Percentiles rank a stretch among this genome's conserved stretches.
Evolutionary conservation across 2,113 vertebrate species (phyloP).

Genomic region (Lepisosteus osseus): DNA sequence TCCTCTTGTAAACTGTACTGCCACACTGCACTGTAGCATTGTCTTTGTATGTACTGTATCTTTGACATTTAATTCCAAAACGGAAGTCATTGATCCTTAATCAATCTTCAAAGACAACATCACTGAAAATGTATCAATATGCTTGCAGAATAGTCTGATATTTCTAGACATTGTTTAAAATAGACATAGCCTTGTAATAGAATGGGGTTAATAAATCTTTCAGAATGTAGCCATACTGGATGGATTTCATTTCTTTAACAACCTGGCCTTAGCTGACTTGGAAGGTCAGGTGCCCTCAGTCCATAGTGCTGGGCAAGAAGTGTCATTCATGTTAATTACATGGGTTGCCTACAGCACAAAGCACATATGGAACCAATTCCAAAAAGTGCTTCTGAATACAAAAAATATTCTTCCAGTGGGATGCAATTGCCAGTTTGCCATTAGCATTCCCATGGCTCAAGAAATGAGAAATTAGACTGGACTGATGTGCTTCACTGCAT

Average conservation of each 20-base stretch:
- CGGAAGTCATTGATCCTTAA: slow-evolving; percentile 25
- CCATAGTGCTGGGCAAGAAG: slow-evolving; percentile 34
- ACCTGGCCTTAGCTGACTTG: too few relatives aligned
- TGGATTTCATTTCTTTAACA: not conserved
- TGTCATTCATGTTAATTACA: slow-evolving; percentile 53
- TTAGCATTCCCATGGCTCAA: slow-evolving; percentile 18
- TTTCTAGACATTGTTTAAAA: too few relatives aligned
- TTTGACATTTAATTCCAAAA: slow-evolving; percentile 14
- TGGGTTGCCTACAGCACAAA: not conserved
- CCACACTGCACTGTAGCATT: not conserved
- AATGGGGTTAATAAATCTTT: not conserved
- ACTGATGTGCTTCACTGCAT: not conserved
- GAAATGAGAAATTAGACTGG: not conserved
- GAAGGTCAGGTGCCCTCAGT: slow-evolving; percentile 38
- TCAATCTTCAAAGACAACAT: slow-evolving; percentile 8
- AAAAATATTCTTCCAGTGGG: slow-evolving; percentile 20
- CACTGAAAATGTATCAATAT: slow-evolving; percentile 7
- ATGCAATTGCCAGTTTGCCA: slow-evolving; percentile 17
- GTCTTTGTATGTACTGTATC: slow-evolving; percentile 14
- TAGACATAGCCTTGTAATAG: too few relatives aligned
- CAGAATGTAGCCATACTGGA: not conserved
- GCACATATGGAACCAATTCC: slow-evolving; percentile 63
- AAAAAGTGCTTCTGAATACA: slow-evolving; percentile 49
- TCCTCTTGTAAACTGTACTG: slow-evolving; percentile 12
- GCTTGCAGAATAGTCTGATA: not conserved